A percentile compares a stretch with the other conserved stretches of the same genome.
Evolutionary conservation across 2,888 invertebrate species (phyloP).

Genomic region (Nycteola revayana): DNA sequence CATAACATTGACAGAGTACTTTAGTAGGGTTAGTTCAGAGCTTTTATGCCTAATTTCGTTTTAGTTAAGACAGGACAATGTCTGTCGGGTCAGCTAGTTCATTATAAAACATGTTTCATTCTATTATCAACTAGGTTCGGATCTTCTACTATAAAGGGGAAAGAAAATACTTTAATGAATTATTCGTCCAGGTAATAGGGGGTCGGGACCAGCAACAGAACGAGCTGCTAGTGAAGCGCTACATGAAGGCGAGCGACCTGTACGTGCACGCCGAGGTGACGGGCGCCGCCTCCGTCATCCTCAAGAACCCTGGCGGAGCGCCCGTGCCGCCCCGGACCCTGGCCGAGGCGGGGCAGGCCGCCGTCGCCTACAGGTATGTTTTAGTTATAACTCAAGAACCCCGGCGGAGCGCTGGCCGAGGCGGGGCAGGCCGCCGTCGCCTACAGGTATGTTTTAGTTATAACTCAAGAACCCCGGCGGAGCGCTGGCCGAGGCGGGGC

Average conservation of each 20-base stretch:
- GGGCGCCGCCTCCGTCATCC: slow-evolving; percentile 95
- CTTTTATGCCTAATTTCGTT: too few relatives aligned
- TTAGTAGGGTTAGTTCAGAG: too few relatives aligned
- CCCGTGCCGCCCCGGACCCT: slow-evolving; percentile 95
- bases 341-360: slow-evolving; percentile 98
- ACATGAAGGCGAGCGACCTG: slow-evolving; percentile 91
- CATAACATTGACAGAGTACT: too few relatives aligned
- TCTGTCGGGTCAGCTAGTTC: too few relatives aligned
- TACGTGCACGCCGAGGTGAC: slow-evolving; percentile 98
- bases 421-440: slow-evolving; percentile 98
- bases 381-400: slow-evolving; percentile 87
- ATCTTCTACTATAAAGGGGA: too few relatives aligned
- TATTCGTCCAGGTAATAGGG: slow-evolving; percentile 88
- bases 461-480: slow-evolving; percentile 97
- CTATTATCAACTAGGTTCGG: too few relatives aligned
- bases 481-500: slow-evolving; percentile 97
- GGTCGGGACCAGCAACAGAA: slow-evolving; percentile 99
- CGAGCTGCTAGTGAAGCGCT: slow-evolving; percentile 97
- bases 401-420: slow-evolving; percentile 85
- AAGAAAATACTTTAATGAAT: too few relatives aligned
- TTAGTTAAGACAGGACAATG: too few relatives aligned
- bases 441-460: slow-evolving; percentile 85
- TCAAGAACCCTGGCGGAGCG: slow-evolving; percentile 86
- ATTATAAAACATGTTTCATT: too few relatives aligned
- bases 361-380: slow-evolving; percentile 90